Evolutionary conservation across 2,888 invertebrate genomes (phyloP).

Genomic region (Therioaphis trifolii): DNA sequence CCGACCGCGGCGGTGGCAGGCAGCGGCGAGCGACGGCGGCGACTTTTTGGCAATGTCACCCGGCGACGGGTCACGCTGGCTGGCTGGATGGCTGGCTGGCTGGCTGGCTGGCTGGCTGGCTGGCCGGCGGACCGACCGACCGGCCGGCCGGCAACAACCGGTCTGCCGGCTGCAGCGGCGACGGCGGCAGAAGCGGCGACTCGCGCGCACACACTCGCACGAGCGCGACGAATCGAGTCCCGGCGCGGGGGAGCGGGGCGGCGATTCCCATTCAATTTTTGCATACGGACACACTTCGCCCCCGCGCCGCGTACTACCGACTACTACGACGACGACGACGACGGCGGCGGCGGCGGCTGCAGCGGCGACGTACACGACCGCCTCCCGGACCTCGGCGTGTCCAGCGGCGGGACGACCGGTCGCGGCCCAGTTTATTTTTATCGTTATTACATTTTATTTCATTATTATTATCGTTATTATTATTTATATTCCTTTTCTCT

Average conservation of each 20-base stretch:
- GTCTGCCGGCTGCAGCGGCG: not conserved
- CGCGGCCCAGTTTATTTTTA: slow-evolving; percentile 50
- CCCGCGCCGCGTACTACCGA: not conserved
- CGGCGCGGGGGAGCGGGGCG: not conserved
- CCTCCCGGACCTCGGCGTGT: not conserved
- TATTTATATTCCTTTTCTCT: not conserved
- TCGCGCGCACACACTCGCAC: not conserved
- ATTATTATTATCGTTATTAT: not conserved
- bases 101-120: not conserved
- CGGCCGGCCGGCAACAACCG: slow-evolving; percentile 15
- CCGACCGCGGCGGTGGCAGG: not conserved
- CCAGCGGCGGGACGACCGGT: not conserved
- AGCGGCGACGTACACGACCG: not conserved
- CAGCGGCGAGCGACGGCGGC: slow-evolving; percentile 15
- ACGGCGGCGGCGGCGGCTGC: too few species aligned
- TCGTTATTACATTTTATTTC: not conserved
- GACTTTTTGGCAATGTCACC: slow-evolving; percentile 57
- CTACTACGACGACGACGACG: too few species aligned
- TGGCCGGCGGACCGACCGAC: not conserved
- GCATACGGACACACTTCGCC: not conserved
- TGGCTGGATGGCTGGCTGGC: not conserved
- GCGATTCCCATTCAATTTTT: slow-evolving; percentile 53
- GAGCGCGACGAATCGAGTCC: not conserved
- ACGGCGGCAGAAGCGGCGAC: not conserved
- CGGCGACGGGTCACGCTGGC: slow-evolving; percentile 41